Evolutionary conservation across 2,113 vertebrate genomes (phyloP).

Genomic region (Bostrychus sinensis): DNA sequence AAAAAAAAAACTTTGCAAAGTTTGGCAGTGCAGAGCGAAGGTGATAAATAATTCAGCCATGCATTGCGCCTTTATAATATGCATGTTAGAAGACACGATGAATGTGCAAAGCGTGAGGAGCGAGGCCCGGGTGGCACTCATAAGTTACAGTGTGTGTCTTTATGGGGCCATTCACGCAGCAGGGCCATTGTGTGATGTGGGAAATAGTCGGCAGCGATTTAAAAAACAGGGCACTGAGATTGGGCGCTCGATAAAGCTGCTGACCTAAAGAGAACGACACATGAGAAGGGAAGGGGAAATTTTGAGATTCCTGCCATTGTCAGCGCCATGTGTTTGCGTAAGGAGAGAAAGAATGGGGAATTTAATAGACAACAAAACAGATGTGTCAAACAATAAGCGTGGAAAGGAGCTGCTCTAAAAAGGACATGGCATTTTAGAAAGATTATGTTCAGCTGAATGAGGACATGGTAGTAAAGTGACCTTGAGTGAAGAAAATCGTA

Average conservation of each 20-base stretch:
- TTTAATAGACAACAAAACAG: constrained; percentile 56
- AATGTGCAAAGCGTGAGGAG: constrained; percentile 60
- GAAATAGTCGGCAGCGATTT: constrained; percentile 13
- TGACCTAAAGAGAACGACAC: constrained; percentile 44
- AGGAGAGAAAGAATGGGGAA: constrained; percentile 36
- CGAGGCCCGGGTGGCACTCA: constrained; percentile 22
- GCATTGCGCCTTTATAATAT: constrained; percentile 73
- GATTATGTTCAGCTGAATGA: constrained; percentile 25
- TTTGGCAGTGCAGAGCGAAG: constrained; percentile 66
- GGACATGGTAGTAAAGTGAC: constrained; percentile 24
- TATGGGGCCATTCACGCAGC: constrained; percentile 22
- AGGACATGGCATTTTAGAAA: constrained; percentile 53
- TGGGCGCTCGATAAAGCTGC: constrained; percentile 37
- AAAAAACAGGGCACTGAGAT: constrained; percentile 48
- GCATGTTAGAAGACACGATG: constrained; percentile 75
- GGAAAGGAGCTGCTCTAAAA: constrained; percentile 26
- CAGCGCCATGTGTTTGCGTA: constrained; percentile 34
- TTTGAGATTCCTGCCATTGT: constrained; percentile 65
- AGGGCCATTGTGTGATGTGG: constrained; percentile 49
- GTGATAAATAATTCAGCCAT: constrained; percentile 75
- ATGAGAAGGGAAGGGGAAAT: constrained; percentile 47
- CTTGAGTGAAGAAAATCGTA: constrained; percentile 15
- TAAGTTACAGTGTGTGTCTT: constrained; percentile 59
- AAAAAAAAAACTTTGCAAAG: constrained; percentile 68
- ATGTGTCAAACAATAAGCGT: constrained; percentile 50